Percentiles rank a stretch among this genome's conserved stretches.
Evolutionary conservation across 2,113 vertebrate species (phyloP).

Genomic region (Psophia crepitans): DNA sequence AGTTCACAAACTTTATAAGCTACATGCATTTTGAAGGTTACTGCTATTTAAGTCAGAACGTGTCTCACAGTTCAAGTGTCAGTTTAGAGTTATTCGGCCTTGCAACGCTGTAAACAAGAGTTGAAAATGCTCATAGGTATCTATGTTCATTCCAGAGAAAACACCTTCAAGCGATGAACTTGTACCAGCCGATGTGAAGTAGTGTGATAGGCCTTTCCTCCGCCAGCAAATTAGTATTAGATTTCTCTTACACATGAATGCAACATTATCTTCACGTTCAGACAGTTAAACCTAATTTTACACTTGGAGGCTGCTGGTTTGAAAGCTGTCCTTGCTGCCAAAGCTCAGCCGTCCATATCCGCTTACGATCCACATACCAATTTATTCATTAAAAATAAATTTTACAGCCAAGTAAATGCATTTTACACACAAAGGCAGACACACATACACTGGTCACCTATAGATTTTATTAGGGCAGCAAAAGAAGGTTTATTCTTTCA

Average conservation of each 20-base stretch:
- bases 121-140: not conserved
- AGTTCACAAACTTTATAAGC: not conserved
- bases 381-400: not conserved
- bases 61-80: not conserved
- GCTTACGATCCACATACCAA: not conserved
- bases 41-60: not conserved
- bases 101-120: not conserved
- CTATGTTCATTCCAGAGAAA: not conserved
- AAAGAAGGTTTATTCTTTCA: not conserved
- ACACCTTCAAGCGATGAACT: not conserved
- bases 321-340: not conserved
- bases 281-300: constrained; percentile 41
- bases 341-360: constrained; percentile 28
- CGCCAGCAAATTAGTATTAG: not conserved
- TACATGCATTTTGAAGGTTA: not conserved
- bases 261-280: constrained; percentile 19
- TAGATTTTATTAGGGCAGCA: not conserved
- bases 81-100: not conserved
- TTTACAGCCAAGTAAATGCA: not conserved
- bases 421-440: not conserved
- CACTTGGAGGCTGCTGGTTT: not conserved
- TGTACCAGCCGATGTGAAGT: not conserved
- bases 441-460: not conserved
- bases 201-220: not conserved
- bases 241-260: not conserved